Base-by-base conservation (phyloP, 2,113 vertebrate genomes). In the Apteryx owenii region DNA sequence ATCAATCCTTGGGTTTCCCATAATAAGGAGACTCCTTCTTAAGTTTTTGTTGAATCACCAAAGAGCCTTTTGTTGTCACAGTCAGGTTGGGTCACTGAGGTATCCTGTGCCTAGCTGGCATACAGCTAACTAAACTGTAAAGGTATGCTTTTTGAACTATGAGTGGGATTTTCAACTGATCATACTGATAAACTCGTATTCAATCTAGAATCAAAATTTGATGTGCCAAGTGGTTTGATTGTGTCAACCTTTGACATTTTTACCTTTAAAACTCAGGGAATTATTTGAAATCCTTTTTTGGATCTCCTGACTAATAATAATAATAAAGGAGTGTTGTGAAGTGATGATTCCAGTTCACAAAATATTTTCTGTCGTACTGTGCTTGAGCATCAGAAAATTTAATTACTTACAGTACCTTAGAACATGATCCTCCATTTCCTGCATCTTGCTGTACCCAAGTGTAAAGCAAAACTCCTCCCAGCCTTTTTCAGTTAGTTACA, bases 151-250 rank as follows among this genome's bases (percentile, higher is more conserved):
- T 90, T 95, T 88, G 81, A 92, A 91, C 33, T 60, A 51, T 44
- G 92, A 42, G 10, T 20, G 77, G 48, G 48, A 79, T 76, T 93
- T 97, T 87, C 93, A 87, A 78, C 68, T 93, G 42, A 90, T 92
- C 86, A 14, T 92, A 84, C n/a, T 60, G 81, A 51, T 92, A 71
- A 95, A 78, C 10, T 92, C 23, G 2, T 19, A 31, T 62, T 77
- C 89, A 89, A 85, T 70, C 28, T 76, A 54, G 20, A 71, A 69
- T 51, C 36, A 62, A 68, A 94, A 36, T 29, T 54, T 64, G 29
- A 33, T 78, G 20, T 50, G 12, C 31, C 77, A 64, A 64, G n/a
- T 64, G 21, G 36, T 40, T 65, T 65, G 36, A 25, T 25, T 65
- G 36, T 65, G n/a, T 38, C 36, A 38, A 42, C 33, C 26, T 50